Evolutionary conservation across 2,888 invertebrate genomes (phyloP).

Genomic region (Cotesia congregata): DNA sequence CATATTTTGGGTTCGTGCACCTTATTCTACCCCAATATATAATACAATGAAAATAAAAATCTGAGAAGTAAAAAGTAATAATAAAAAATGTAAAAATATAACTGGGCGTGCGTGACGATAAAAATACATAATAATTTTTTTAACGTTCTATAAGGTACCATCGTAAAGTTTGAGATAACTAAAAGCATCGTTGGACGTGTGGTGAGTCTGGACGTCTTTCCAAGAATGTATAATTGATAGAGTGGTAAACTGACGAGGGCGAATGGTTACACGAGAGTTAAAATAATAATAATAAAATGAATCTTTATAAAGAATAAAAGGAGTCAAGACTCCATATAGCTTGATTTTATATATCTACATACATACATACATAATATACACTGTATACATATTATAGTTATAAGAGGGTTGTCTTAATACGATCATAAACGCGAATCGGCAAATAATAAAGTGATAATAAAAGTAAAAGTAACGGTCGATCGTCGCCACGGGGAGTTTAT

Average conservation of each 20-base stretch:
- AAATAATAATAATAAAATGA: slow-evolving; percentile 42
- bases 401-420: slow-evolving; percentile 56
- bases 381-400: slow-evolving; percentile 20
- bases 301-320: slow-evolving; percentile 51
- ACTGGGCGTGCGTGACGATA: not conserved
- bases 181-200: slow-evolving; percentile 41
- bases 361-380: slow-evolving; percentile 42
- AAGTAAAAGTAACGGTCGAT: slow-evolving; percentile 62
- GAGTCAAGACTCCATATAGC: slow-evolving; percentile 49
- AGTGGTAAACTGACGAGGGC: slow-evolving; percentile 58
- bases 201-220: slow-evolving; percentile 38
- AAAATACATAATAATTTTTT: slow-evolving; percentile 29
- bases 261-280: slow-evolving; percentile 23
- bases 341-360: slow-evolving; percentile 36
- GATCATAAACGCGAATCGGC: slow-evolving; percentile 59
- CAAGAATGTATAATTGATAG: slow-evolving; percentile 60
- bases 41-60: slow-evolving; percentile 15
- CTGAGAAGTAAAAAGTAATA: not conserved
- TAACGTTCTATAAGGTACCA: slow-evolving; percentile 23
- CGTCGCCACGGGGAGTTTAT: slow-evolving; percentile 62
- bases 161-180: slow-evolving; percentile 39
- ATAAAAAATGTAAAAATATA: not conserved
- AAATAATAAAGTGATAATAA: slow-evolving; percentile 68
- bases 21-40: not conserved
- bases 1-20: not conserved